Conservation (phyloP, 1,140 invertebrate species). For the Drosophila pallidifrons region DNA sequence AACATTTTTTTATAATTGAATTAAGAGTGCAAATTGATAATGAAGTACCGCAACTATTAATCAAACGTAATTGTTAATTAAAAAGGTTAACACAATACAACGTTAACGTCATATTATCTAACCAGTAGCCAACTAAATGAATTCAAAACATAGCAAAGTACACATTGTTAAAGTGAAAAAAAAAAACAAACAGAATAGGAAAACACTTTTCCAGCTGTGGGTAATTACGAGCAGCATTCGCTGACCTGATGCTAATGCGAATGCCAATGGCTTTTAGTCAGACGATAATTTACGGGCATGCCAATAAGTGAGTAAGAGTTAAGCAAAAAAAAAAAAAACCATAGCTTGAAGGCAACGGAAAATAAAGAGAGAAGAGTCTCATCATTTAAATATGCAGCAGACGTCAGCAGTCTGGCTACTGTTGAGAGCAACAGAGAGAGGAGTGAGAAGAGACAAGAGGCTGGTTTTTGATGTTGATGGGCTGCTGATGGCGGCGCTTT, state of each 20-base stretch:
- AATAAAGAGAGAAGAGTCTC: conserved; percentile 16
- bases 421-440: background rate
- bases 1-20: background rate
- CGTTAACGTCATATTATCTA: background rate
- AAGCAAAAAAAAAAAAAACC: background rate
- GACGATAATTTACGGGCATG: conserved; percentile 19
- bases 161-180: conserved; percentile 7
- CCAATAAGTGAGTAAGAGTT: conserved; percentile 1
- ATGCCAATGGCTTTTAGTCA: conserved; percentile 33
- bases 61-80: conserved; percentile 11
- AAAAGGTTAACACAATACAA: background rate
- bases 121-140: background rate
- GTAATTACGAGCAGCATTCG: conserved; percentile 24
- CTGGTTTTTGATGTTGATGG: conserved; percentile 11
- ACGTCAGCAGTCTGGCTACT: conserved; percentile 44
- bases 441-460: background rate
- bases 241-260: conserved; percentile 26
- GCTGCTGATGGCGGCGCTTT: conserved; percentile 44
- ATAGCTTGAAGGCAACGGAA: conserved; percentile 6
- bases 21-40: background rate
- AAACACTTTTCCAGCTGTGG: conserved; percentile 1
- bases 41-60: background rate
- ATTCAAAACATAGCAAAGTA: background rate
- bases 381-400: conserved; percentile 56
- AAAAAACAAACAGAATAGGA: background rate